Base-by-base conservation (phyloP, 2,888 invertebrate genomes). In the Mystacides longicornis region DNA sequence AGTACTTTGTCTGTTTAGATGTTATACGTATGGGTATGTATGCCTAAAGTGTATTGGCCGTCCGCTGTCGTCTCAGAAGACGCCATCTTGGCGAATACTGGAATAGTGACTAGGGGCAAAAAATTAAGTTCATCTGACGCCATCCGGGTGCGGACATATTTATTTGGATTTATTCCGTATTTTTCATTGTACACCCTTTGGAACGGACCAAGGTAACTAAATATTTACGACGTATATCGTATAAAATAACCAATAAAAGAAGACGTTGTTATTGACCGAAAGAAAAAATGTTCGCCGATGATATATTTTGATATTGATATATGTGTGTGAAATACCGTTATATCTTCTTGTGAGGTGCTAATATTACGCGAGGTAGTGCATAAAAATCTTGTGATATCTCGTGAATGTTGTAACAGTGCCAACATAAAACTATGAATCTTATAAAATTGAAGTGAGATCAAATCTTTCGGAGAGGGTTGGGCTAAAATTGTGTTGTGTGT, bases 111-210 rank as follows among this genome's bases (percentile, higher is more conserved):
- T 46, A 51, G 43, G 51, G 57, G 49, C 23, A 43, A 42, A 54
- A 46, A 51, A 49, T 54, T 48, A 52, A 45, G 33, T 54, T 51
- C 54, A 57, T 57, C 57, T 42, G 54, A 49, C 37, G 46, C 46
- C 57, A 57, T 57, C 57, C 52, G 51, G 47, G 49, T 47, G 22
- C 31, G 54, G 57, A 54, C 52, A 23, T 43, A 49, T 47, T 43
- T 45, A 48, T 54, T 54, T 54, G 57, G 57, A 57, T 57, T 54
- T 52, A 57, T 57, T 57, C 57, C 57, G 54, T 51, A 49, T 57
- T 57, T 54, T 57, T 57, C 54, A 54, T 57, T 54, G 57, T 57
- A 57, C 57, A 57, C 57, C 57, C 57, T 57, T 54, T 54, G 54
- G 57, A 57, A 57, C 57, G 57, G 57, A 57, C 57, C 57, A 57